phyloP scores from a whole-genome alignment of 1,140 invertebrate species.

The Papilio polytes region DNA sequence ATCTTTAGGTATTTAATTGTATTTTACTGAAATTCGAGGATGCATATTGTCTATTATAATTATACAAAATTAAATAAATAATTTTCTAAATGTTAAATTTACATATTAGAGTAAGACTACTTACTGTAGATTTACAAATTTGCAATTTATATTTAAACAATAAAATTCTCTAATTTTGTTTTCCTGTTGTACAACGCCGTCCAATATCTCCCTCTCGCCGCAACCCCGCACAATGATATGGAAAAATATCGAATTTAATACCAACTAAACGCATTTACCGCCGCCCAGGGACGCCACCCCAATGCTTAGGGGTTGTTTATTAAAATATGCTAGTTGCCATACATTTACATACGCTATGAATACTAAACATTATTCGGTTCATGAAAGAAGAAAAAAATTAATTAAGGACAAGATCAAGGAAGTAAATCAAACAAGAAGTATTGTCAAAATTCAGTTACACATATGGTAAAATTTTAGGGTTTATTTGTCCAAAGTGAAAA shows the following conservation, averaged over 20 bases:
- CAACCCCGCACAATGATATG: constrained; percentile 68
- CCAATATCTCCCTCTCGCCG: constrained; percentile 49
- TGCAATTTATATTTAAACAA: not conserved
- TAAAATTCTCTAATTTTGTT: not conserved
- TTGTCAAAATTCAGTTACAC: too few species aligned
- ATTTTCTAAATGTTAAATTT: too few species aligned
- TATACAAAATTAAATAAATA: too few species aligned
- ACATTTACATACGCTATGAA: constrained; percentile 59
- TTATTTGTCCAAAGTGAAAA: too few species aligned
- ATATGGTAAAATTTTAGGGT: too few species aligned
- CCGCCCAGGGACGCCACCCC: constrained; percentile 43
- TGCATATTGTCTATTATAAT: too few species aligned
- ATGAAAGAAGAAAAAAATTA: constrained; percentile 5
- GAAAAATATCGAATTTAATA: constrained; percentile 80
- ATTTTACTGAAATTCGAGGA: too few species aligned
- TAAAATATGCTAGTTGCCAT: constrained; percentile 58
- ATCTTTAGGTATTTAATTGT: too few species aligned
- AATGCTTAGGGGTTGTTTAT: constrained; percentile 42
- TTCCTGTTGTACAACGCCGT: constrained; percentile 52
- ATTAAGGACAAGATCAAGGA: not conserved
- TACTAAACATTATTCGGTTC: constrained; percentile 29
- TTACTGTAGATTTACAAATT: constrained; percentile 42
- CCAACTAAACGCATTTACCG: constrained; percentile 66
- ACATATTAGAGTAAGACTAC: too few species aligned
- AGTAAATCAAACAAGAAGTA: not conserved